Conservation (phyloP, 2,113 vertebrate genomes). For the Crocuta crocuta region DNA sequence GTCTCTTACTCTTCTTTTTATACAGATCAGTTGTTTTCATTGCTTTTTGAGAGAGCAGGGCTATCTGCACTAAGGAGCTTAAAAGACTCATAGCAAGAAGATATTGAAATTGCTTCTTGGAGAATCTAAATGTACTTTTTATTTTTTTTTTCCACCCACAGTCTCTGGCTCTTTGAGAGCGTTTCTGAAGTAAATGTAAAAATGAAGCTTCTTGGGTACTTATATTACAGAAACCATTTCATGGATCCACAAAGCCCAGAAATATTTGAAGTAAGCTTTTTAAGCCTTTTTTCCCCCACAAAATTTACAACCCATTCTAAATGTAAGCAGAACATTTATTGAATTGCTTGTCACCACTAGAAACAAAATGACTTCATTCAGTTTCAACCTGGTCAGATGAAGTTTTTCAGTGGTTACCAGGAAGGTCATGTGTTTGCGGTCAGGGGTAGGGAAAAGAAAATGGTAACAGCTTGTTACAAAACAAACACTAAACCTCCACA, state of each 20-base stretch:
- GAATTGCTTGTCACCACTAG: background rate
- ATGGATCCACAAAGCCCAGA: conserved; percentile 41
- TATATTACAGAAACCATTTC: conserved; percentile 45
- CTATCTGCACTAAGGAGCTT: background rate
- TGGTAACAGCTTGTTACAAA: conserved; percentile 78
- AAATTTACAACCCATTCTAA: background rate
- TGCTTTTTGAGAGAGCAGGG: background rate
- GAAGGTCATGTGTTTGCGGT: conserved; percentile 61
- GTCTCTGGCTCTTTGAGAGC: conserved; percentile 3
- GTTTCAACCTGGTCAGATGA: conserved; percentile 47
- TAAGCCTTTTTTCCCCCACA: background rate
- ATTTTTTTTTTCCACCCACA: background rate
- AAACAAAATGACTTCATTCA: conserved; percentile 56
- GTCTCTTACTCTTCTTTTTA: conserved; percentile 38
- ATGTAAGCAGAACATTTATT: background rate
- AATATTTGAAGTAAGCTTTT: background rate
- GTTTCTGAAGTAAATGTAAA: conserved; percentile 36
- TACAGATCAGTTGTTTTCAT: background rate
- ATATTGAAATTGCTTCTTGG: conserved; percentile 21
- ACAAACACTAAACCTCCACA: conserved; percentile 70
- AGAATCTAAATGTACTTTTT: background rate
- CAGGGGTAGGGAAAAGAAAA: conserved; percentile 41
- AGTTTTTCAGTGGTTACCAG: conserved; percentile 42
- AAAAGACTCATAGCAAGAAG: background rate
- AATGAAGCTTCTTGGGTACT: background rate